Conservation (phyloP, 1,140 invertebrate genomes). For the Microplitis mediator region DNA sequence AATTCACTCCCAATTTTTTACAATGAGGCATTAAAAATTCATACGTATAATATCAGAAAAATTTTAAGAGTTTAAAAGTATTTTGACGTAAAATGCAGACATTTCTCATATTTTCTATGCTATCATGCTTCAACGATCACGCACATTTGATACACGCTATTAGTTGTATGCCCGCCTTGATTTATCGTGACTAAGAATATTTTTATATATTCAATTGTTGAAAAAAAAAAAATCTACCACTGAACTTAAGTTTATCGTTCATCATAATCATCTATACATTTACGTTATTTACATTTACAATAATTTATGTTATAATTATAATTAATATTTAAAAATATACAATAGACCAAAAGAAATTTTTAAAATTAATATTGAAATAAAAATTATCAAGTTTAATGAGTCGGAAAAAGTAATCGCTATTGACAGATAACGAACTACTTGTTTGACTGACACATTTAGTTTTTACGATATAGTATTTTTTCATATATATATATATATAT, state of each 20-base stretch:
- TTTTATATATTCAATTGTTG: conserved; percentile 12
- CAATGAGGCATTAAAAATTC: background rate
- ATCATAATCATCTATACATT: background rate
- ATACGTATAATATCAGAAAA: conserved; percentile 44
- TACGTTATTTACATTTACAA: no score
- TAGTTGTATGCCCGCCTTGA: conserved; percentile 49
- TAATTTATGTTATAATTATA: no score
- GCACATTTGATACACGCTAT: conserved; percentile 59
- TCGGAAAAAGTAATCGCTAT: no score
- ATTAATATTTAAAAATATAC: no score
- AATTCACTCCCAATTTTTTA: background rate
- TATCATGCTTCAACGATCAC: conserved; percentile 39
- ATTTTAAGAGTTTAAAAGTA: conserved; percentile 58
- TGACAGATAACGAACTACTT: no score
- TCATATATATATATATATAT: no score
- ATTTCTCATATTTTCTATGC: conserved; percentile 55
- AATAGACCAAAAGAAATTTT: no score
- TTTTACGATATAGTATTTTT: no score
- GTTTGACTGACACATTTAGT: no score
- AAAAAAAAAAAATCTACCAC: background rate
- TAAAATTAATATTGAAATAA: no score
- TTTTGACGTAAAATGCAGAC: conserved; percentile 55
- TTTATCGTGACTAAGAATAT: conserved; percentile 44
- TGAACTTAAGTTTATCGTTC: background rate
- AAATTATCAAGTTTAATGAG: no score